A percentile compares a stretch with the other conserved stretches of the same genome.
These are phyloP conservation scores for Moxostoma hubbsi DNA, from an alignment of 2,797 vertebrate genomes.

Conservation along the genomic window DNA sequence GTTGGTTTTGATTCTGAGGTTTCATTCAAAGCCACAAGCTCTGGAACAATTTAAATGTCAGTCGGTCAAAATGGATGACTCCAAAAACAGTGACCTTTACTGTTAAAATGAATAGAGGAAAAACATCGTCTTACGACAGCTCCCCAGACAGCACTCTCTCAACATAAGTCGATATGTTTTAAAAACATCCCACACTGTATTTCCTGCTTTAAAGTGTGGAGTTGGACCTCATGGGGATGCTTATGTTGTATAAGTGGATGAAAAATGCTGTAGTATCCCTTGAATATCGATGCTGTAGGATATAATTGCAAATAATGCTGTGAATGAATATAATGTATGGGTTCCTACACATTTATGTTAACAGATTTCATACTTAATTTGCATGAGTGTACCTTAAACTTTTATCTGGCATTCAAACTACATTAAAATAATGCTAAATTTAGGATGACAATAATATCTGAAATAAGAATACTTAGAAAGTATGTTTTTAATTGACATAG, in stretches of 20 bases:
- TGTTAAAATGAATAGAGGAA: conserved; percentile 34
- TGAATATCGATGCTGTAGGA: conserved; percentile 13
- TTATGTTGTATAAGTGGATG: background rate
- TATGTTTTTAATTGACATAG: too few relatives aligned
- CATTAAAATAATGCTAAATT: too few relatives aligned
- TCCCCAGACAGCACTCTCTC: conserved; percentile 29
- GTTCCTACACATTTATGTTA: background rate
- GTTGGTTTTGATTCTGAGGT: background rate
- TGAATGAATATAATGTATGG: conserved; percentile 5
- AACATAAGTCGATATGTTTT: conserved; percentile 27
- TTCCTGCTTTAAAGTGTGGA: conserved; percentile 20
- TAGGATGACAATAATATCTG: too few relatives aligned
- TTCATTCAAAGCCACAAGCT: conserved; percentile 41
- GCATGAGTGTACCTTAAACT: too few relatives aligned
- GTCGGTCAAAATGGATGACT: conserved; percentile 20
- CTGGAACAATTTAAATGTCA: conserved; percentile 47
- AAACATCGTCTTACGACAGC: background rate
- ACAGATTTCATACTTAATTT: background rate
- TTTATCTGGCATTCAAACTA: too few relatives aligned
- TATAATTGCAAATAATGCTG: background rate
- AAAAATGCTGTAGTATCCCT: background rate
- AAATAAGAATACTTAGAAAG: too few relatives aligned
- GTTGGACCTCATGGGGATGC: background rate
- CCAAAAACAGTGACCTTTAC: conserved; percentile 52
- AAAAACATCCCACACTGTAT: conserved; percentile 34